Base-by-base conservation (phyloP, 2,888 invertebrate genomes). In the Ectemnius lituratus region DNA sequence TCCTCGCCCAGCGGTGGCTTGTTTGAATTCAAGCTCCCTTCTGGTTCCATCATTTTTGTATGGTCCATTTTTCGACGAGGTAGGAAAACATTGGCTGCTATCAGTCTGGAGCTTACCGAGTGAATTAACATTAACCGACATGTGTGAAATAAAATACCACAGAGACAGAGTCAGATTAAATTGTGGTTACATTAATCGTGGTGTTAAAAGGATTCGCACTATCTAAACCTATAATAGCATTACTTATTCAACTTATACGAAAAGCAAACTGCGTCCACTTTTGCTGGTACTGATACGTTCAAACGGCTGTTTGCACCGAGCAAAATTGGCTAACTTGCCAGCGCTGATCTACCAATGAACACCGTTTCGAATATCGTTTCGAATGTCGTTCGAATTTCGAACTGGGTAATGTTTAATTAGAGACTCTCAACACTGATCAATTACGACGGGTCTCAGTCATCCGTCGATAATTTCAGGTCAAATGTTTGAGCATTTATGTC, bases 241-340 rank as follows among this genome's bases (percentile, higher is more conserved):
- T 23, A 23, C 2, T 23, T 23, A 0, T 37, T 4, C 8, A 37
- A 37, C 5, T 37, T 37, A 8, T 37, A 37, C 37, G 1, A 37
- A 37, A 37, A 8, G 8, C 37, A 11, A 37, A 23, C 0, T 23
- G 3, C 23, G 2, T 23, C 23, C 3, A 23, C 23, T 23, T 23
- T 3, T 23, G 2, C 3, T 23, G 23, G 2, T 23, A 23, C 2
- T 2, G 23, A 23, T 23, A 23, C 75, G 69, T 70, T 73, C 62
- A 57, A 70, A 64, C 68, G 67, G 37, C 76, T 3, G 23, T 3
- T 76, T 83, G n/a, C n/a, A n/a, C n/a, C n/a, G n/a, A n/a, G n/a
- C n/a, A n/a, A n/a, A n/a, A n/a, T n/a, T n/a, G n/a, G n/a, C n/a
- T n/a, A n/a, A n/a, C n/a, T n/a, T n/a, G n/a, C n/a, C n/a, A n/a